Percentiles rank a stretch among this genome's conserved stretches.
phyloP scores from a whole-genome alignment of 2,888 invertebrate genomes.

The Acrobeloides nanus region DNA sequence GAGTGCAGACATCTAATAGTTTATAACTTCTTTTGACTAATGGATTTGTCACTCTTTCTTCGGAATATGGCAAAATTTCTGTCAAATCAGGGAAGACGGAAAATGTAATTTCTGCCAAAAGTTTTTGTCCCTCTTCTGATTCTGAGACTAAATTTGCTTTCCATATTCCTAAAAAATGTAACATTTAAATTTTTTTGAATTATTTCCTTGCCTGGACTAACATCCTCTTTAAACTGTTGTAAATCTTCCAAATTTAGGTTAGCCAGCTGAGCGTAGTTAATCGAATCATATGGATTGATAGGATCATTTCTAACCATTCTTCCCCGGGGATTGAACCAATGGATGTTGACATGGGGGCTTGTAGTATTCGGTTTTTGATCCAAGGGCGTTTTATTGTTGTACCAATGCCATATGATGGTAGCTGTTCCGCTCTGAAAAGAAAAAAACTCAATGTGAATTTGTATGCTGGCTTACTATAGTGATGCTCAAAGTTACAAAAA shows the following conservation, averaged over 20 bases:
- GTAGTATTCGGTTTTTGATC: constrained; percentile 19
- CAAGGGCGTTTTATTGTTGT: no score
- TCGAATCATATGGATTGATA: constrained; percentile 43
- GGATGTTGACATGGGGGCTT: constrained; percentile 30
- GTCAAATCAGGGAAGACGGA: constrained; percentile 15
- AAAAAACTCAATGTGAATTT: constrained; percentile 9
- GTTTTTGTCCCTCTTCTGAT: constrained; percentile 1
- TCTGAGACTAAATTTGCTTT: constrained; percentile 6
- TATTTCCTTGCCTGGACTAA: constrained; percentile 2
- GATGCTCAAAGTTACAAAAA: no score
- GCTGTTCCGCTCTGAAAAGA: constrained; percentile 19
- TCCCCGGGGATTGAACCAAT: constrained; percentile 18
- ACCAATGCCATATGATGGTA: constrained; percentile 27
- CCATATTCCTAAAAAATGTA: constrained; percentile 12
- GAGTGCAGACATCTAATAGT: constrained; percentile 5
- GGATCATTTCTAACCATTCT: constrained; percentile 13
- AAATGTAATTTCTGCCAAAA: constrained; percentile 15
- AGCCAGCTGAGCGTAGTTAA: constrained; percentile 22
- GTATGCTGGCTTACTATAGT: no score
- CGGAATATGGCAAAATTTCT: constrained; percentile 5
- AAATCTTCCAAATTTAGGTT: constrained; percentile 15
- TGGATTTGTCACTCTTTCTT: background rate
- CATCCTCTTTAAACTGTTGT: constrained; percentile 1
- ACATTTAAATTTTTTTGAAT: background rate
- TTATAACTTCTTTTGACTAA: background rate